phyloP scores from a whole-genome alignment of 1,140 invertebrate genomes.

The Medauroidea extradentata region DNA sequence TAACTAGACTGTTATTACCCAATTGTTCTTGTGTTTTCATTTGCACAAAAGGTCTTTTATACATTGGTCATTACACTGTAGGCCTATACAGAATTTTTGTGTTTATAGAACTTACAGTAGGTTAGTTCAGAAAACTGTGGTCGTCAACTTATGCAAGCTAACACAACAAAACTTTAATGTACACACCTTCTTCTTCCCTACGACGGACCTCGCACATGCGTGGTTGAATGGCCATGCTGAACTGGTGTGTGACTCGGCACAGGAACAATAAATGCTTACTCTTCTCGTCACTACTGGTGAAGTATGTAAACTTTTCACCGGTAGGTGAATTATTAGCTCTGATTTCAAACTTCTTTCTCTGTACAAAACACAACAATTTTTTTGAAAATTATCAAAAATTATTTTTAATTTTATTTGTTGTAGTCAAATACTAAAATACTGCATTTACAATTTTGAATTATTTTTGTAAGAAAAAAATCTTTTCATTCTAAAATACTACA shows the following conservation, averaged over 20 bases:
- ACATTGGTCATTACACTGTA: not conserved
- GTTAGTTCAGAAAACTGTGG: not conserved
- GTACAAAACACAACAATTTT: too few relatives aligned
- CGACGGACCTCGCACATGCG: constrained; percentile 72
- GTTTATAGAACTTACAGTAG: not conserved
- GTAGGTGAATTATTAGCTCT: constrained; percentile 66
- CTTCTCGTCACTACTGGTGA: constrained; percentile 86
- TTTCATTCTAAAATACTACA: too few relatives aligned
- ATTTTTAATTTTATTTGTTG: too few relatives aligned
- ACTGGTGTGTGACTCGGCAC: constrained; percentile 89
- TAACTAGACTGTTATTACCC: too few relatives aligned
- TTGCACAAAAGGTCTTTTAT: too few relatives aligned
- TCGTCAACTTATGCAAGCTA: not conserved
- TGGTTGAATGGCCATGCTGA: constrained; percentile 87
- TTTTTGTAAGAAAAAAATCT: constrained; percentile 4
- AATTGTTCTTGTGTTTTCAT: too few relatives aligned
- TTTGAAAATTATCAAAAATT: too few relatives aligned
- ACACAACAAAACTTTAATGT: not conserved
- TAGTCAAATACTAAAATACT: too few relatives aligned
- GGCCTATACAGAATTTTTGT: not conserved
- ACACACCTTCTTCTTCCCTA: constrained; percentile 67
- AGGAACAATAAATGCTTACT: constrained; percentile 83
- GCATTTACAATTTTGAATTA: too few relatives aligned
- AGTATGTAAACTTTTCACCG: constrained; percentile 77
- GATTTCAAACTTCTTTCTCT: constrained; percentile 95